A percentile compares a stretch with the other conserved stretches of the same genome.
These are phyloP conservation scores for Gobionotothen gibberifrons DNA, from an alignment of 2,797 vertebrate genomes.

Conservation along the genomic window DNA sequence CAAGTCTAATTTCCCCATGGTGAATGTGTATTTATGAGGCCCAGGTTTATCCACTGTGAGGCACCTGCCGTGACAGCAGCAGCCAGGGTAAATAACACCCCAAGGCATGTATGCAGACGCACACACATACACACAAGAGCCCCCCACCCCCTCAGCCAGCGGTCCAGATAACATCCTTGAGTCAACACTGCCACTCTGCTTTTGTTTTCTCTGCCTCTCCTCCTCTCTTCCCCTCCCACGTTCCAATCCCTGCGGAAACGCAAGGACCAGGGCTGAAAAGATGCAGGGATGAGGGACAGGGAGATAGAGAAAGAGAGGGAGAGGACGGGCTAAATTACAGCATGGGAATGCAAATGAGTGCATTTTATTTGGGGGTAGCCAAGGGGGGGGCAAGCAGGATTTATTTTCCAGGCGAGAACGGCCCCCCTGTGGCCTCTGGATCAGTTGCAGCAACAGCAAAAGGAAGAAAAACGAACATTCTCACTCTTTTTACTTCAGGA, in stretches of 20 bases:
- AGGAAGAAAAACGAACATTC: constrained; percentile 59
- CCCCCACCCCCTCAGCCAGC: constrained; percentile 50
- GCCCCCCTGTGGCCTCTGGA: constrained; percentile 68
- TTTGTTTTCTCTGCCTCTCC: constrained; percentile 71
- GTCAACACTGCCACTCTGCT: constrained; percentile 73
- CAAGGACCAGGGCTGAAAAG: constrained; percentile 57
- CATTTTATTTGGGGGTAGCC: constrained; percentile 64
- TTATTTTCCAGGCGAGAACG: constrained; percentile 69
- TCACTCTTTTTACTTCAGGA: constrained; percentile 60
- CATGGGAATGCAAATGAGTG: constrained; percentile 75
- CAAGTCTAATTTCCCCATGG: constrained; percentile 45
- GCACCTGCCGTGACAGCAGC: constrained; percentile 65
- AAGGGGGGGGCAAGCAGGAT: constrained; percentile 61
- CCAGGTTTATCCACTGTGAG: constrained; percentile 69
- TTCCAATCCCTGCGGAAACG: constrained; percentile 58
- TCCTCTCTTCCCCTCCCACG: constrained; percentile 58
- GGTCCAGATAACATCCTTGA: constrained; percentile 73
- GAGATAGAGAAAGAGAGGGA: constrained; percentile 52
- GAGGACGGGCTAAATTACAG: constrained; percentile 66
- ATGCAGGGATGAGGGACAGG: constrained; percentile 64
- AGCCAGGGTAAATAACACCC: constrained; percentile 70
- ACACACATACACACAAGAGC: constrained; percentile 39
- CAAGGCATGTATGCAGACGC: constrained; percentile 49
- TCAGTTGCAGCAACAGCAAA: constrained; percentile 61
- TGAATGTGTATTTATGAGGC: constrained; percentile 70